These are phyloP conservation scores for Leuciscus idus DNA, from an alignment of 2,113 vertebrate genomes.

Conservation along the genomic window DNA sequence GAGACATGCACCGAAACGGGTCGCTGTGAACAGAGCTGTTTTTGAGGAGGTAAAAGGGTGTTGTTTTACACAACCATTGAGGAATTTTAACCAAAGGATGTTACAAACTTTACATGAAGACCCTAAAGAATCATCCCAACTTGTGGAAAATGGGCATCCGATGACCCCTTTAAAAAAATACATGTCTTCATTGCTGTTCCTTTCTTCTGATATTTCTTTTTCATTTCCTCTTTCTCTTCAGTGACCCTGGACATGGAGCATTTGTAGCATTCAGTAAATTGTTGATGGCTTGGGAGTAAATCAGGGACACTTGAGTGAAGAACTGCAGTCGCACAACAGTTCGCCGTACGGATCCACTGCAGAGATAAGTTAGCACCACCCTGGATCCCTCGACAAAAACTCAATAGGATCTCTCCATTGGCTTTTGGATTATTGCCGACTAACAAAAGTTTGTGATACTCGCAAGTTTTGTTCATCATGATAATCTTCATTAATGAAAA, in stretches of 20 bases:
- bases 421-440: neutral
- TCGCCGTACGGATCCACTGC: neutral
- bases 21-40: too few species aligned
- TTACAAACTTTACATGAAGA: too few species aligned
- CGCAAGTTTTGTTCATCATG: too few species aligned
- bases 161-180: too few species aligned
- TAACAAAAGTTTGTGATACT: too few species aligned
- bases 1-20: too few species aligned
- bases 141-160: too few species aligned
- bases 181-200: neutral
- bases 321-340: neutral
- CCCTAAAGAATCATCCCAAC: too few species aligned
- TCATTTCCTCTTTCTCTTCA: constrained; percentile 54
- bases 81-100: too few species aligned
- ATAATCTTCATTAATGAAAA: too few species aligned
- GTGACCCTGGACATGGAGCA: constrained; percentile 72
- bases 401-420: neutral
- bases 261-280: constrained; percentile 79
- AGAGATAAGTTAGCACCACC: neutral
- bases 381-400: neutral
- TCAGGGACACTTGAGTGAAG: neutral
- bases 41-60: too few species aligned
- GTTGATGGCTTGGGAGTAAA: constrained; percentile 79
- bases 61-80: too few species aligned
- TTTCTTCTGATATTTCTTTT: neutral